phyloP scores from a whole-genome alignment of 2,113 vertebrate species.

The Pyxicephalus adspersus region DNA sequence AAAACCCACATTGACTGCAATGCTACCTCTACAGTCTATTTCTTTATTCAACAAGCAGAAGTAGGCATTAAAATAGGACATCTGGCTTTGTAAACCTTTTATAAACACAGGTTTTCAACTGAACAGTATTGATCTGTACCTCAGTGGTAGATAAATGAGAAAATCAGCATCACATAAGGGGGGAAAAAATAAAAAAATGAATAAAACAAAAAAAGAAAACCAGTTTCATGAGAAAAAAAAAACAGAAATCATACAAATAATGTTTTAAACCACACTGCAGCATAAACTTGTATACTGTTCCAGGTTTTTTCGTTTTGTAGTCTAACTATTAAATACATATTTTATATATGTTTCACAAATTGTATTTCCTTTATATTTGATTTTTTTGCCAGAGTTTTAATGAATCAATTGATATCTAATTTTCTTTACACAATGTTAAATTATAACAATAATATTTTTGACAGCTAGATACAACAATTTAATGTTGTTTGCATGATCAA shows the following conservation, averaged over 20 bases:
- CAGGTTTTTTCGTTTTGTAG: no score
- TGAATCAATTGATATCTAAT: no score
- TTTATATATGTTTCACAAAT: no score
- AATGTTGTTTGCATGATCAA: no score
- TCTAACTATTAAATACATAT: no score
- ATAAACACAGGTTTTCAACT: conserved; percentile 42
- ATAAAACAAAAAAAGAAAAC: conserved; percentile 8
- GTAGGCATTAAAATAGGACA: conserved; percentile 47
- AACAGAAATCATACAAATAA: not conserved
- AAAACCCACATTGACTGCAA: conserved; percentile 19
- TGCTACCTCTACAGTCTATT: conserved; percentile 13
- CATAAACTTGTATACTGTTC: not conserved
- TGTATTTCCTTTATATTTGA: no score
- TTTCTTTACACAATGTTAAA: no score
- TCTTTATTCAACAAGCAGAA: conserved; percentile 32
- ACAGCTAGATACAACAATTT: no score
- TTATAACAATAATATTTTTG: no score
- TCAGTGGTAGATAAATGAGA: conserved; percentile 49
- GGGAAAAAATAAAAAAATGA: not conserved
- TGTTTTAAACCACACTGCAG: not conserved
- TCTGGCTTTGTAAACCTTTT: conserved; percentile 47
- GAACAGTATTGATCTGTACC: conserved; percentile 38
- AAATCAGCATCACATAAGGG: conserved; percentile 47
- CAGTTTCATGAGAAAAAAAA: conserved; percentile 10
- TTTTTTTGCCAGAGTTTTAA: no score